Percentiles rank a stretch among this genome's conserved stretches.
Evolutionary conservation across 2,113 vertebrate species (phyloP).

Genomic region (Hippoglossus stenolepis): DNA sequence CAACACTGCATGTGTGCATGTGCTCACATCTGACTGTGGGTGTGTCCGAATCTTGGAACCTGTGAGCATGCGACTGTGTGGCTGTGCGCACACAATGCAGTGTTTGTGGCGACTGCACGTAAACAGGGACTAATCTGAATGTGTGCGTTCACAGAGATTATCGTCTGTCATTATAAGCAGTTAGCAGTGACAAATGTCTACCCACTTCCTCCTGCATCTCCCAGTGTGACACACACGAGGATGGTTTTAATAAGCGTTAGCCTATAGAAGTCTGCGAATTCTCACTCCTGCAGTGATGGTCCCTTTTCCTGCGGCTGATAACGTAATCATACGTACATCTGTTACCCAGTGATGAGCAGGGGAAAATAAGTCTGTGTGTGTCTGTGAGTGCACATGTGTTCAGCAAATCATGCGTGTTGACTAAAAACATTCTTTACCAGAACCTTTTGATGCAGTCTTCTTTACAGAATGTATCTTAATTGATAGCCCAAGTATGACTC

Average conservation of each 20-base stretch:
- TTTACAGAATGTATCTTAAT: too few relatives aligned
- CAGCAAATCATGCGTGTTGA: too few relatives aligned
- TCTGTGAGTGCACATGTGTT: too few relatives aligned
- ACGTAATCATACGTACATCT: conserved; percentile 4
- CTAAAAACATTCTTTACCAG: too few relatives aligned
- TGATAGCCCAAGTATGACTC: too few relatives aligned
- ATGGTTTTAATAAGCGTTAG: conserved; percentile 20
- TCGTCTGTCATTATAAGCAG: background rate
- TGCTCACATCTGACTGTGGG: conserved; percentile 34
- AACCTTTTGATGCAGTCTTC: too few relatives aligned
- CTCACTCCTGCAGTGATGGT: conserved; percentile 7
- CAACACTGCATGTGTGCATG: conserved; percentile 33
- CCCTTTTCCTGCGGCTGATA: conserved; percentile 28
- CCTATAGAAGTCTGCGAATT: conserved; percentile 10
- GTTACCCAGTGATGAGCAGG: conserved; percentile 27
- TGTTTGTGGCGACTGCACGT: background rate
- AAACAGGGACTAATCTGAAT: conserved; percentile 1
- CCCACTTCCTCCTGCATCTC: background rate
- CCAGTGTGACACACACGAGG: conserved; percentile 1
- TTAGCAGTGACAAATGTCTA: background rate
- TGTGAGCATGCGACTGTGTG: conserved; percentile 5
- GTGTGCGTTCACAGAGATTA: background rate
- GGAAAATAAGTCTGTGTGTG: background rate
- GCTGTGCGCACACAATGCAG: background rate
- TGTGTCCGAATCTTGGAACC: conserved; percentile 26